phyloP scores from a whole-genome alignment of 2,888 invertebrate species.

The Epistrophella euchroma region DNA sequence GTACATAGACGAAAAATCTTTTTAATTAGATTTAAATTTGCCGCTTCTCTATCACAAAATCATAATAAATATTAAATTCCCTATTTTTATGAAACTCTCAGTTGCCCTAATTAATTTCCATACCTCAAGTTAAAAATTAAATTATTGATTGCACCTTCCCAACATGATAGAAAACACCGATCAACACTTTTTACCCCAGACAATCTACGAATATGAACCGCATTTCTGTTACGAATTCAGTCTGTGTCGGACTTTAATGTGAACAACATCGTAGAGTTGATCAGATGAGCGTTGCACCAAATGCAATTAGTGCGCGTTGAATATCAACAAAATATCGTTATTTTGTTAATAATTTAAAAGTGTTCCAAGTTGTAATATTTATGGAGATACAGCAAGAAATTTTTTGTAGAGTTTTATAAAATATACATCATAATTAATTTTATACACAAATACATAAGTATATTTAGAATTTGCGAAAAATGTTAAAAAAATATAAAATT shows the following conservation, averaged over 20 bases:
- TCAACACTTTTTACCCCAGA: conserved; percentile 54
- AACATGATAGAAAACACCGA: conserved; percentile 16
- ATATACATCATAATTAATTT: not conserved
- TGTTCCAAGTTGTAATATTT: not conserved
- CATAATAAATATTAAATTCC: no score
- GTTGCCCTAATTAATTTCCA: not conserved
- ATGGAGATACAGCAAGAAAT: not conserved
- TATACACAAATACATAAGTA: not conserved
- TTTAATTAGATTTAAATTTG: no score
- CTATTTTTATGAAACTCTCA: not conserved
- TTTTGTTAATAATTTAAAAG: not conserved
- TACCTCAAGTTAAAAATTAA: conserved; percentile 47
- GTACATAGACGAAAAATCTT: no score
- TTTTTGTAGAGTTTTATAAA: not conserved
- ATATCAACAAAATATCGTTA: not conserved
- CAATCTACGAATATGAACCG: conserved; percentile 61
- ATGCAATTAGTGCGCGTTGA: conserved; percentile 23
- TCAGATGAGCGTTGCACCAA: conserved; percentile 9
- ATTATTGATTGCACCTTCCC: conserved; percentile 58
- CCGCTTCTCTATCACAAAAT: no score
- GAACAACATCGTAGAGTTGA: conserved; percentile 42
- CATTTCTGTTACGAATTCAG: conserved; percentile 58
- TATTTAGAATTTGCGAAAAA: conserved; percentile 15
- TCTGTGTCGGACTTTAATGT: conserved; percentile 65
- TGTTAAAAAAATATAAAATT: conserved; percentile 21